Conservation (phyloP, 2,113 vertebrate species). For the Phalacrocorax aristotelis region DNA sequence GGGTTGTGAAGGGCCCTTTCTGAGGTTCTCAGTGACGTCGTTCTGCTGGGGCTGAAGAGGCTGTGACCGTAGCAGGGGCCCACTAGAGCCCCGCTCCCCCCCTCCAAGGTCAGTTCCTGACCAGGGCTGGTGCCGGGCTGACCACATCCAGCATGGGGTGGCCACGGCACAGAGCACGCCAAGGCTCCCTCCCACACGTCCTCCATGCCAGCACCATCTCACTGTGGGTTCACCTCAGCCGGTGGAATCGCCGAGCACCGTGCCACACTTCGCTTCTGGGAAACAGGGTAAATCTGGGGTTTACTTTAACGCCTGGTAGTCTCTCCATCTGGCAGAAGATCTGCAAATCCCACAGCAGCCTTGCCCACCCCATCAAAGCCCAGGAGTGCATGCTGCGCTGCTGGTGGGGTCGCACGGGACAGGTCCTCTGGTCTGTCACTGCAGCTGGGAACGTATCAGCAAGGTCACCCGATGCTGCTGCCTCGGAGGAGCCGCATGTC, state of each 20-base stretch:
- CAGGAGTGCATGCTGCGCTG: fast-evolving
- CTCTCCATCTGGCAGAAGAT: not conserved
- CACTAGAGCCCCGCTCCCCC: too few species aligned
- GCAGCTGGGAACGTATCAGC: not conserved
- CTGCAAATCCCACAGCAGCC: not conserved
- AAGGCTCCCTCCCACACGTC: not conserved
- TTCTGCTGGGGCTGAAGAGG: not conserved
- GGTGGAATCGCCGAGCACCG: fast-evolving
- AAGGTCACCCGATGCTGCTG: not conserved
- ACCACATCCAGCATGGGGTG: not conserved
- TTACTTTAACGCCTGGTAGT: not conserved
- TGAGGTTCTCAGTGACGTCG: not conserved
- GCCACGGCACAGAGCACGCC: not conserved
- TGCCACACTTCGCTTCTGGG: not conserved
- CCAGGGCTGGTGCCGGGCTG: not conserved
- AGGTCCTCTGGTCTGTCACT: not conserved
- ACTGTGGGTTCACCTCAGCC: not conserved
- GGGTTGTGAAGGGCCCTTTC: not conserved
- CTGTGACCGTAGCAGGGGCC: not conserved
- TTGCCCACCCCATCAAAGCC: not conserved
- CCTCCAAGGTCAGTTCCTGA: not conserved
- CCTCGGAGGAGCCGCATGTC: fast-evolving
- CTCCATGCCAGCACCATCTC: not conserved
- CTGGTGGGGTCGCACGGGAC: fast-evolving
- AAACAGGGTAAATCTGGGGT: not conserved